Conservation (phyloP, 2,797 vertebrate species). For the Bradypus variegatus region DNA sequence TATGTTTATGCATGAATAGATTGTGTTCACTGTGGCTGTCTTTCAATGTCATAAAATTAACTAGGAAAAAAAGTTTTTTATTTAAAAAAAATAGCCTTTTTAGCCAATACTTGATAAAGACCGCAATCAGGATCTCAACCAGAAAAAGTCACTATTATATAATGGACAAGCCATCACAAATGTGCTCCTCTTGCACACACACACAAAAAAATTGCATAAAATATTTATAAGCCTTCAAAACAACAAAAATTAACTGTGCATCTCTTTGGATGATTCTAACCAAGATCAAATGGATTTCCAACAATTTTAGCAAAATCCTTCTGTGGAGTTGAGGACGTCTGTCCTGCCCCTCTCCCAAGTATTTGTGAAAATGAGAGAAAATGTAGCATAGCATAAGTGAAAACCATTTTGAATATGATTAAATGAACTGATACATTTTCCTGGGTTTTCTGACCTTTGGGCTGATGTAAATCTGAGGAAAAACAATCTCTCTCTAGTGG, state of each 20-base stretch:
- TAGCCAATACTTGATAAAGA: conserved; percentile 20
- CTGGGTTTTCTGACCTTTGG: not conserved
- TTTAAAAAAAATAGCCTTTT: not conserved
- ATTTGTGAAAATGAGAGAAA: conserved; percentile 11
- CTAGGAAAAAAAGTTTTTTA: not conserved
- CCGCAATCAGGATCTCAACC: not conserved
- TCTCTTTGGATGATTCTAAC: not conserved
- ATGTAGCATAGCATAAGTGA: not conserved
- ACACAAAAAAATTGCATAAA: not conserved
- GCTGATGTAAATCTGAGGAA: not conserved
- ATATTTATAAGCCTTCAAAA: conserved; percentile 21
- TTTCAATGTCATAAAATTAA: conserved; percentile 10
- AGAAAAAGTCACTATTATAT: not conserved
- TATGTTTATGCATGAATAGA: not conserved
- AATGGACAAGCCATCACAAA: not conserved
- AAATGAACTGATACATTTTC: not conserved
- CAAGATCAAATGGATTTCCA: not conserved
- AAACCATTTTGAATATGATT: not conserved
- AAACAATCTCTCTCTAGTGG: not conserved
- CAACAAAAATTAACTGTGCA: not conserved
- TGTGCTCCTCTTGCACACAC: not conserved
- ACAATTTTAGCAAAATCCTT: not conserved
- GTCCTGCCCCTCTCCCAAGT: not conserved
- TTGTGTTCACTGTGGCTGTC: not conserved
- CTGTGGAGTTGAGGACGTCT: not conserved